Percentiles rank a stretch among this genome's conserved stretches.
These are phyloP conservation scores for Coptotermes formosanus DNA, from an alignment of 1,140 invertebrate species.

Conservation along the genomic window DNA sequence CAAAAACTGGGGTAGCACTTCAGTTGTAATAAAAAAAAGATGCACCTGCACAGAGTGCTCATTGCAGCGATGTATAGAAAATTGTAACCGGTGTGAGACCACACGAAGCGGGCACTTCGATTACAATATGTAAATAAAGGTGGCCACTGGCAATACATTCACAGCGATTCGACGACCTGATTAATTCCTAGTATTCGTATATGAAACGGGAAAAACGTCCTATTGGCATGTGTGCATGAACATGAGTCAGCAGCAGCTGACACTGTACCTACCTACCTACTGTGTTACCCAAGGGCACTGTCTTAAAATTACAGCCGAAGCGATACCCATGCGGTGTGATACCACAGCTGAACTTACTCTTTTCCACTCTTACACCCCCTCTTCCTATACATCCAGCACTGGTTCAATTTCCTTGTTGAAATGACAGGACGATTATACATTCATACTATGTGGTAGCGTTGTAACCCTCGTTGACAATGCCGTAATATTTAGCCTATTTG, in stretches of 20 bases:
- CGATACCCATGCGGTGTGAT: not conserved
- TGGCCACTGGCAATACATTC: not conserved
- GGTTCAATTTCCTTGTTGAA: conserved; percentile 8
- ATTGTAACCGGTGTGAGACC: not conserved
- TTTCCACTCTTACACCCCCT: not conserved
- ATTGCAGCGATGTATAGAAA: not conserved
- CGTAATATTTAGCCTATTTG: not conserved
- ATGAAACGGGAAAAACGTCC: not conserved
- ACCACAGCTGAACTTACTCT: not conserved
- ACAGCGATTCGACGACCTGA: not conserved
- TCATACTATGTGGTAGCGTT: conserved; percentile 8
- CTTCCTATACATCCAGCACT: not conserved
- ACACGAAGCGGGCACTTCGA: not conserved
- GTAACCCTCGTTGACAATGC: not conserved
- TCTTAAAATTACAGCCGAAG: not conserved
- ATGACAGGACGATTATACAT: not conserved
- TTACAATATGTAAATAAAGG: not conserved
- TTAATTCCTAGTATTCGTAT: not conserved
- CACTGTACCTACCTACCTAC: not conserved
- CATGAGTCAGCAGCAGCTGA: not conserved
- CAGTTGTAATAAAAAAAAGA: not conserved
- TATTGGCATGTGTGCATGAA: not conserved
- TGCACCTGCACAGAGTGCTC: not conserved
- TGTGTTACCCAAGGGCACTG: not conserved
- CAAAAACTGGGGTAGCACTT: not conserved